Percentiles rank a stretch among this genome's conserved stretches.
These are phyloP conservation scores for Pardosa pseudoannulata DNA, from an alignment of 2,888 invertebrate genomes.

Conservation along the genomic window DNA sequence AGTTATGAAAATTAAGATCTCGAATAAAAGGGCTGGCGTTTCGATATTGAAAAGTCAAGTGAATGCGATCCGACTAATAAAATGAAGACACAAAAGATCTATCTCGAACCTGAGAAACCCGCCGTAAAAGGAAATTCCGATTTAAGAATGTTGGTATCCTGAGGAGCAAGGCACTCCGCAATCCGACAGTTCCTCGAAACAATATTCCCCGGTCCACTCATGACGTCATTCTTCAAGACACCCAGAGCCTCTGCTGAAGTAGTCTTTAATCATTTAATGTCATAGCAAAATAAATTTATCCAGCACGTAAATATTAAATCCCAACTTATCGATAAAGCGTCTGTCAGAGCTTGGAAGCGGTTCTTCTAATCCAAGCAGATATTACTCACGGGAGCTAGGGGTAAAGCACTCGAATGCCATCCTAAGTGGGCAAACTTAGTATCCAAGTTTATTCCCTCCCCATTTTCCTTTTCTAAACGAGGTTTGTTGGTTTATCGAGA, in stretches of 20 bases:
- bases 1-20: no score
- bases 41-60: neutral
- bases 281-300: slow-evolving; percentile 14
- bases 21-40: neutral
- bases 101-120: no score
- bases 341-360: slow-evolving; percentile 36
- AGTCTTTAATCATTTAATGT: slow-evolving; percentile 17
- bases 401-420: slow-evolving; percentile 46
- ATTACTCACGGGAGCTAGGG: slow-evolving; percentile 9
- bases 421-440: slow-evolving; percentile 41
- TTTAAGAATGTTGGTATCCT: no score
- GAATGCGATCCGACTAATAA: neutral
- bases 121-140: neutral
- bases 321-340: slow-evolving; percentile 20
- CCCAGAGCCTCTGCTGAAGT: neutral
- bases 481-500: slow-evolving; percentile 65
- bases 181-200: no score
- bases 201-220: slow-evolving; percentile 1
- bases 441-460: slow-evolving; percentile 25
- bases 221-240: neutral
- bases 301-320: slow-evolving; percentile 16
- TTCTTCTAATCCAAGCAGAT: slow-evolving; percentile 37
- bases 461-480: slow-evolving; percentile 17
- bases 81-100: neutral
- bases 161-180: no score